phyloP scores from a whole-genome alignment of 2,888 invertebrate genomes.

The Drosophila conformis region DNA sequence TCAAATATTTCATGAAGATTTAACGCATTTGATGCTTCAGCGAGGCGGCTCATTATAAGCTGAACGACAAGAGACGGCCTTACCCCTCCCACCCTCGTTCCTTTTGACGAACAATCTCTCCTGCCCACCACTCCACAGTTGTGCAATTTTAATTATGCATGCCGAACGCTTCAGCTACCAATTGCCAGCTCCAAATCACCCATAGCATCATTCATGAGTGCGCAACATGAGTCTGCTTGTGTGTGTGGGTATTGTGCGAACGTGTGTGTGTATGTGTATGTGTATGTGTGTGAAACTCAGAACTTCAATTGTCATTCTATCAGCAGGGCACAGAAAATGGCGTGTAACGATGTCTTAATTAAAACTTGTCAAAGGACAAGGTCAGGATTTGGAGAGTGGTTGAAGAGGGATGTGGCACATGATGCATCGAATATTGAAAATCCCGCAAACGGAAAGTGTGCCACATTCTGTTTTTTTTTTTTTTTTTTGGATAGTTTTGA shows the following conservation, averaged over 20 bases:
- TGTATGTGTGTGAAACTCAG: constrained; percentile 11
- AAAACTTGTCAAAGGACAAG: constrained; percentile 51
- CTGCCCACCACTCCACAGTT: constrained; percentile 6
- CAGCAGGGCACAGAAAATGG: constrained; percentile 55
- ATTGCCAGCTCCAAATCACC: constrained; percentile 9
- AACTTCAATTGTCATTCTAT: constrained; percentile 59
- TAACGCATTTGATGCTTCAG: constrained; percentile 64
- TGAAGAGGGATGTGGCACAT: background rate
- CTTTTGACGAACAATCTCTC: background rate
- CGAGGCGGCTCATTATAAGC: constrained; percentile 62
- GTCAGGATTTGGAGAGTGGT: background rate
- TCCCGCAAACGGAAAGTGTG: constrained; percentile 12
- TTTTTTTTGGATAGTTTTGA: background rate
- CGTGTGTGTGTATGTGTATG: constrained; percentile 5
- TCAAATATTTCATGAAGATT: constrained; percentile 68
- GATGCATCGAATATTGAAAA: constrained; percentile 45
- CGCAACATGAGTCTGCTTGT: constrained; percentile 1
- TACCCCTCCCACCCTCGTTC: background rate
- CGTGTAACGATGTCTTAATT: constrained; percentile 74
- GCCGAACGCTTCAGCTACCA: constrained; percentile 52
- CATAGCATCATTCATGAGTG: constrained; percentile 5
- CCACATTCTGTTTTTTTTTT: background rate
- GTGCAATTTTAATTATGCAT: constrained; percentile 62
- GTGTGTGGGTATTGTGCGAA: background rate
- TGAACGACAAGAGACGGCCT: background rate